Base-by-base conservation (phyloP, 1,140 invertebrate genomes). In the Luehdorfia chinensis region DNA sequence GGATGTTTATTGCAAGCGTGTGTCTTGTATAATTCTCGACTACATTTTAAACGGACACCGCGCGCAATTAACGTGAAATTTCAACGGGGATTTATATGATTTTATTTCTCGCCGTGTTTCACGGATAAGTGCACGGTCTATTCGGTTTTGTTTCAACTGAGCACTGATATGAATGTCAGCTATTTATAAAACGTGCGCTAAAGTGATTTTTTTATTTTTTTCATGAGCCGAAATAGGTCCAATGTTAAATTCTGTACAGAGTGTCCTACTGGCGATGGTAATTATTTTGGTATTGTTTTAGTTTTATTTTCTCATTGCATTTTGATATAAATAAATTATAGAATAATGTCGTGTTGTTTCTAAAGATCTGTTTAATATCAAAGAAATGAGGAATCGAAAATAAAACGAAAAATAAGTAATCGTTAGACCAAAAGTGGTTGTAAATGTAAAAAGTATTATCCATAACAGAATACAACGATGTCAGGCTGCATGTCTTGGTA, bases 1-100 rank as follows among this genome's bases (percentile, higher is more conserved):
- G 58, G 50, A 55, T 36, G 47, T 68, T 65, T 66, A 65, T 68
- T 64, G 55, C 63, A 39, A 15, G 33, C 47, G 39, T 34, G 56
- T 57, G 52, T 66, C 64, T 66, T 55, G 25, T 61, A 64, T 49
- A 54, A 57, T 58, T 32, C 11, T 46, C 34, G 33, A 25, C 23
- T 14, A 47, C 44, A 43, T 46, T 36, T 30, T n/a, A 27, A 23
- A 23, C 39, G 19, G 39, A 30, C 25, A 28, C 39, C 27, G 39
- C 15, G 15, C 27, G n/a, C 27, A 43, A 43, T 43, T 43, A 43
- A 28, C 27, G 39, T 11, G 39, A 30, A 18, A 43, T 43, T 30
- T 30, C 27, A 30, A 30, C n/a, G 39, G 28, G n/a, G 27, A 16
- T 43, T 41, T 16, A 15, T 41, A 15, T 41, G 4, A 9, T 41